Conservation (phyloP, 1,140 invertebrate genomes). For the Bursaphelenchus mucronatus region DNA sequence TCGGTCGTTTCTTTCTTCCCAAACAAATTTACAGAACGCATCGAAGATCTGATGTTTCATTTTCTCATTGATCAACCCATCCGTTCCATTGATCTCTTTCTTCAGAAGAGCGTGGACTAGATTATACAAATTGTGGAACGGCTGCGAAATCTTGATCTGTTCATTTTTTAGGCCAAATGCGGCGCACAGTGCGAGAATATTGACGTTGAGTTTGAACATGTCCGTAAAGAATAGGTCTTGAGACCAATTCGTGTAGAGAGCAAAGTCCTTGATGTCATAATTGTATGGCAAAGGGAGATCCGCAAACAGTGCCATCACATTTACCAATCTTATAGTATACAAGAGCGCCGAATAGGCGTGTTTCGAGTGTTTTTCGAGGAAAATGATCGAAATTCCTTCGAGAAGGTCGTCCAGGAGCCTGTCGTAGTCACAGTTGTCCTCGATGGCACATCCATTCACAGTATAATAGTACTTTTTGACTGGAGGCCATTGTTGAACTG, state of each 20-base stretch:
- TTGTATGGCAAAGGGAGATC: constrained; percentile 6
- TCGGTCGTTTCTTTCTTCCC: constrained; percentile 6
- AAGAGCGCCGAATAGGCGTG: constrained; percentile 12
- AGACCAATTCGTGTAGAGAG: constrained; percentile 1
- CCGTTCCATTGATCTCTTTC: neutral
- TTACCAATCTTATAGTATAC: constrained; percentile 2
- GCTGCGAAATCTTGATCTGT: neutral
- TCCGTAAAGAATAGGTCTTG: constrained; percentile 6
- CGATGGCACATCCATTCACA: constrained; percentile 11
- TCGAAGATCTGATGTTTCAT: constrained; percentile 15
- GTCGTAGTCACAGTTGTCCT: constrained; percentile 11
- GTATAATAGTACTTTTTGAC: constrained; percentile 14
- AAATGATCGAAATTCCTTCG: constrained; percentile 3
- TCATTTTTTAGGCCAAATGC: constrained; percentile 15
- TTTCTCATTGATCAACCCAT: constrained; percentile 12
- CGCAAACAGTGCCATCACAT: neutral
- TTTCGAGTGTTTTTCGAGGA: neutral
- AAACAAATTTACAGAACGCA: constrained; percentile 1
- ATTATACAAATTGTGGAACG: constrained; percentile 11
- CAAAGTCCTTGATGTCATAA: neutral
- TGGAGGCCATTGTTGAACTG: constrained; percentile 14
- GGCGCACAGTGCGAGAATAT: constrained; percentile 11
- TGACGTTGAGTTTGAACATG: constrained; percentile 3
- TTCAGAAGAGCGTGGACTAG: constrained; percentile 13
- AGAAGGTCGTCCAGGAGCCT: neutral